Evolutionary conservation across 92 coral and sea anemone species (phyloP), one percentile per base, ranked within the genome.

Genomic region (Virgularia gustaviana): DNA sequence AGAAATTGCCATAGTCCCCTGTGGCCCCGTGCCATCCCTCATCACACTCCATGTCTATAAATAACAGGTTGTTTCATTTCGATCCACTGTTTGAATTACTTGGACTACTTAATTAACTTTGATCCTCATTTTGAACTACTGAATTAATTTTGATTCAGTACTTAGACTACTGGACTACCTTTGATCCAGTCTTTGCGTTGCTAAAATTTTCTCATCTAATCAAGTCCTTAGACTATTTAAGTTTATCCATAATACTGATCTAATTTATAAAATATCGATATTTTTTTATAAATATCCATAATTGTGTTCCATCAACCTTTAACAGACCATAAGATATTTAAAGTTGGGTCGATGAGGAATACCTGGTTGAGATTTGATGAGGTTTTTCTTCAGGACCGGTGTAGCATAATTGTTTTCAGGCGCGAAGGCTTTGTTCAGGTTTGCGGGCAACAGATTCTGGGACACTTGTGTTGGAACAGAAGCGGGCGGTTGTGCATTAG

Each of bases 1-100:
- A 92, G 81, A 92, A 92, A 60, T 89, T 85, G 25, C 96, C 98
- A 55, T 89, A 92, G 79, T 92, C 98, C 2, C 98, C 98, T 11
- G 81, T 77, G 12, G 98, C 98, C 22, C 98, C 98, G 28, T 73
- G 80, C 98, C 98, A 92, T 49, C 98, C 98, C 53, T 78, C 82
- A 5, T 91, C 96, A 42, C 98, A 92, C 75, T 92, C 70, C 67
- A 92, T 88, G 63, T 92, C 98, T 92, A 52, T 18, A 52, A 41
- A 32, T 6, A 44, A 5, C 3, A 43, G 35, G 37, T 60, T 47
- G 6, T 2, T 4, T 43, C 20, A 43, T 22, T 43, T 4, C 51
- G 0, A 43, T 22, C n/a, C 51, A 43, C 3, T 1, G 20, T 4
- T 43, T 4, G n/a, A 13, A 43, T 13, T 43, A 1, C 20, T 43